Percentiles rank a stretch among this genome's conserved stretches.
Evolutionary conservation across 1,140 invertebrate genomes (phyloP).

Genomic region (Drosophila ogumai): DNA sequence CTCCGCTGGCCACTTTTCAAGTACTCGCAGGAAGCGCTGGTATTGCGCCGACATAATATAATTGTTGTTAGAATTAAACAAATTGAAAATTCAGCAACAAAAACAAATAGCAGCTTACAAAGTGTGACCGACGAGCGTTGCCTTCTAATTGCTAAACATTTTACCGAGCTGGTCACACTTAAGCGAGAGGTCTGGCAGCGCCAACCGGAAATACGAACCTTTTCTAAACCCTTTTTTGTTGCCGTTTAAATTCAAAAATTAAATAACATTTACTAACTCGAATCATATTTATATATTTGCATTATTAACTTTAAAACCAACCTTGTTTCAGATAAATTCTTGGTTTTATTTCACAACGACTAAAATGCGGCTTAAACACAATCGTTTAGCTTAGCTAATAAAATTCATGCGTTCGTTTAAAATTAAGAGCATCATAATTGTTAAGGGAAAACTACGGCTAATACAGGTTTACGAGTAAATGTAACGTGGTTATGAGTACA

Average conservation of each 20-base stretch:
- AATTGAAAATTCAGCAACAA: constrained; percentile 8
- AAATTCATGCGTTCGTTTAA: constrained; percentile 64
- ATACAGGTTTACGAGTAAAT: constrained; percentile 59
- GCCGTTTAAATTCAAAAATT: too few relatives aligned
- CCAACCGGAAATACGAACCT: too few relatives aligned
- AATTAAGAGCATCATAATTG: constrained; percentile 72
- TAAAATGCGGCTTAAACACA: constrained; percentile 75
- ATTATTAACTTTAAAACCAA: not conserved
- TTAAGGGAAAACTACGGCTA: constrained; percentile 62
- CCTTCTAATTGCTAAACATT: too few relatives aligned
- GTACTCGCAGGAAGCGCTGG: constrained; percentile 90
- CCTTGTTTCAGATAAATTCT: constrained; percentile 29
- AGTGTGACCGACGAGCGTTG: too few relatives aligned
- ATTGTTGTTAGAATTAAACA: constrained; percentile 15
- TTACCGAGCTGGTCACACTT: too few relatives aligned
- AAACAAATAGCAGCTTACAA: constrained; percentile 6
- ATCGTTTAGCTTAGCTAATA: constrained; percentile 71
- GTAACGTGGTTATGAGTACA: constrained; percentile 57
- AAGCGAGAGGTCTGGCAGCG: too few relatives aligned
- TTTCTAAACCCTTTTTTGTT: too few relatives aligned
- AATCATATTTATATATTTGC: not conserved
- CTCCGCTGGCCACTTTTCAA: constrained; percentile 93
- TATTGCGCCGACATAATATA: constrained; percentile 87
- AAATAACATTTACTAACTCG: too few relatives aligned
- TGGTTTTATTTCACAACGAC: constrained; percentile 77